Evolutionary conservation across 2,113 vertebrate genomes (phyloP).

Genomic region (Myocastor coypus): DNA sequence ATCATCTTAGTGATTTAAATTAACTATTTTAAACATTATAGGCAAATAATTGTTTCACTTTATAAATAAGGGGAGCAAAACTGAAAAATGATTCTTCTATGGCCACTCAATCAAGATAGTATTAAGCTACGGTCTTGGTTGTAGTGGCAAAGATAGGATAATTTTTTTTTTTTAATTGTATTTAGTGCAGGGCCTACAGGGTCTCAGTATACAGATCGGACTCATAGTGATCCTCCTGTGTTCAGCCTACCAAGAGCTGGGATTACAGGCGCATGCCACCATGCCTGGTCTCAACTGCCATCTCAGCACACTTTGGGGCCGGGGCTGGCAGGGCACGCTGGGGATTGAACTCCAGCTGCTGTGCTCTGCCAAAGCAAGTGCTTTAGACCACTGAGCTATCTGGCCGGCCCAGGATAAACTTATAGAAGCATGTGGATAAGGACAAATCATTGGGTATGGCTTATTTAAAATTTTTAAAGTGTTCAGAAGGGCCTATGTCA

Average conservation of each 20-base stretch:
- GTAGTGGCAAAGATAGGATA: neutral
- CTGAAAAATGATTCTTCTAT: conserved; percentile 33
- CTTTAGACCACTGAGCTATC: too few relatives aligned
- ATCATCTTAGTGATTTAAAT: neutral
- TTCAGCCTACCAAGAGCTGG: too few relatives aligned
- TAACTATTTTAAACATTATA: neutral
- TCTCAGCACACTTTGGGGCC: too few relatives aligned
- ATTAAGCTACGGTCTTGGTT: neutral
- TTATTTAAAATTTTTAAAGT: neutral
- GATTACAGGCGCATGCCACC: too few relatives aligned
- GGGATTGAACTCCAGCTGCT: too few relatives aligned
- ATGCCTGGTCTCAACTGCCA: too few relatives aligned
- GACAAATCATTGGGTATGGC: neutral
- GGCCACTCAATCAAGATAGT: neutral
- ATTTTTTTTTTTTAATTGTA: too few relatives aligned
- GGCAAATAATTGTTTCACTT: neutral
- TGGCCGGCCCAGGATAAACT: neutral
- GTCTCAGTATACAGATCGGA: too few relatives aligned
- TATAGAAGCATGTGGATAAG: neutral
- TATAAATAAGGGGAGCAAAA: conserved; percentile 6
- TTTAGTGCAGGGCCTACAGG: too few relatives aligned
- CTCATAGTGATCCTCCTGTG: too few relatives aligned
- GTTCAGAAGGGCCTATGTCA: neutral
- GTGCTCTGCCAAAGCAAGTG: too few relatives aligned
- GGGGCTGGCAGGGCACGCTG: too few relatives aligned